A percentile compares a stretch with the other conserved stretches of the same genome.
Evolutionary conservation across 2,888 invertebrate species (phyloP).

Genomic region (Fragum sueziense): DNA sequence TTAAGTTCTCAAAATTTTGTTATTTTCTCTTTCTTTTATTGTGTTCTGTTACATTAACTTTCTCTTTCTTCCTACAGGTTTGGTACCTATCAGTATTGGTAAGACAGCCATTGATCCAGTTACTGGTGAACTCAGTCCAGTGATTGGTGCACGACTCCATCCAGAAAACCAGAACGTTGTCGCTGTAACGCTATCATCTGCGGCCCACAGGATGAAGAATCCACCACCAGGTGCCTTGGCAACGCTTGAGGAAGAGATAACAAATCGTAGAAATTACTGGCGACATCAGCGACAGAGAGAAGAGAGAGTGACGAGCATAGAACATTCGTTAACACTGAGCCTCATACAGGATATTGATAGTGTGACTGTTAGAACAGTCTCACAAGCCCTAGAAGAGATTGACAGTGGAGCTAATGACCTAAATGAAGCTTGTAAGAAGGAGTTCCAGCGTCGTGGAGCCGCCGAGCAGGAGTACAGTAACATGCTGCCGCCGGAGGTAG

Average conservation of each 20-base stretch:
- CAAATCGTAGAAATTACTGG: slow-evolving; percentile 77
- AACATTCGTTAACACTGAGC: slow-evolving; percentile 69
- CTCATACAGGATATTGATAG: slow-evolving; percentile 73
- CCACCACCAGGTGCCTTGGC: slow-evolving; percentile 78
- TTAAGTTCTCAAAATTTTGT: too few relatives aligned
- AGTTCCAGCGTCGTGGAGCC: slow-evolving; percentile 76
- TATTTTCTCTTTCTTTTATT: too few relatives aligned
- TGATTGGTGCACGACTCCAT: slow-evolving; percentile 75
- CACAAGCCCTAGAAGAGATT: slow-evolving; percentile 66
- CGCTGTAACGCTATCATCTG: slow-evolving; percentile 77
- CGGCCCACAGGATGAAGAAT: slow-evolving; percentile 74
- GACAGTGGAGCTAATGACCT: slow-evolving; percentile 69
- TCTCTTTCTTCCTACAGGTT: slow-evolving; percentile 69
- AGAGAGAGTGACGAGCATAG: slow-evolving; percentile 71
- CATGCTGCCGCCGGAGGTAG: slow-evolving; percentile 76
- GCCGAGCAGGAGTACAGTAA: slow-evolving; percentile 74
- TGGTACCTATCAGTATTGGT: slow-evolving; percentile 79
- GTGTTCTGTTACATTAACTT: too few relatives aligned
- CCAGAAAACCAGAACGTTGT: slow-evolving; percentile 76
- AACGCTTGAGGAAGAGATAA: slow-evolving; percentile 78
- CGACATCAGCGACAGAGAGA: slow-evolving; percentile 77
- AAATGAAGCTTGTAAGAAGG: slow-evolving; percentile 73
- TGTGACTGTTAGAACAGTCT: slow-evolving; percentile 65
- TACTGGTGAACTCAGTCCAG: slow-evolving; percentile 78
- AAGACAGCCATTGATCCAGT: slow-evolving; percentile 77